Conservation (phyloP, 1,140 invertebrate genomes). For the Drosophila rufa region DNA sequence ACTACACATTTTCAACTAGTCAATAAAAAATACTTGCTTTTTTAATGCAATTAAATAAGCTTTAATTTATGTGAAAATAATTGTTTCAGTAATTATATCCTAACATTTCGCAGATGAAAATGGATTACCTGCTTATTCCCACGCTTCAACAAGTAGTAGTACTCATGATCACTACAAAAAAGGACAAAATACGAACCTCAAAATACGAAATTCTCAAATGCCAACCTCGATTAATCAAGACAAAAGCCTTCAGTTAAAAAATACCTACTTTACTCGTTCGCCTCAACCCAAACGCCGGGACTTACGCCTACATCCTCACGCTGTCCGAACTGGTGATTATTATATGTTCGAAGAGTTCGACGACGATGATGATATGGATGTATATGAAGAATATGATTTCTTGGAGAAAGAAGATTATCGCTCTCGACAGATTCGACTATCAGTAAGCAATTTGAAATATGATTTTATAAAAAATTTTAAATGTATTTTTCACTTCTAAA, state of each 20-base stretch:
- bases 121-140: too few relatives aligned
- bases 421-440: conserved; percentile 34
- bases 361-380: conserved; percentile 52
- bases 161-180: conserved; percentile 4
- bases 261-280: conserved; percentile 28
- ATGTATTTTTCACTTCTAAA: too few relatives aligned
- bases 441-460: conserved; percentile 23
- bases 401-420: conserved; percentile 57
- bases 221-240: neutral
- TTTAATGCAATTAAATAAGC: too few relatives aligned
- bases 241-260: neutral
- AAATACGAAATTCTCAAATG: neutral
- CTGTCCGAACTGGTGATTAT: conserved; percentile 62
- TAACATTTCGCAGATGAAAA: neutral
- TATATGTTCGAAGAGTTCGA: conserved; percentile 67
- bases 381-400: conserved; percentile 66
- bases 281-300: conserved; percentile 43
- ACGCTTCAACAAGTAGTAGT: neutral
- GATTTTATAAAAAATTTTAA: too few relatives aligned
- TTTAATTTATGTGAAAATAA: too few relatives aligned
- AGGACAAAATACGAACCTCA: neutral
- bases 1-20: too few relatives aligned
- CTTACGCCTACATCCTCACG: conserved; percentile 60
- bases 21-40: too few relatives aligned
- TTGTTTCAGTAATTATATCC: neutral